phyloP scores from a whole-genome alignment of 2,888 invertebrate genomes.

The Cephus spinipes region DNA sequence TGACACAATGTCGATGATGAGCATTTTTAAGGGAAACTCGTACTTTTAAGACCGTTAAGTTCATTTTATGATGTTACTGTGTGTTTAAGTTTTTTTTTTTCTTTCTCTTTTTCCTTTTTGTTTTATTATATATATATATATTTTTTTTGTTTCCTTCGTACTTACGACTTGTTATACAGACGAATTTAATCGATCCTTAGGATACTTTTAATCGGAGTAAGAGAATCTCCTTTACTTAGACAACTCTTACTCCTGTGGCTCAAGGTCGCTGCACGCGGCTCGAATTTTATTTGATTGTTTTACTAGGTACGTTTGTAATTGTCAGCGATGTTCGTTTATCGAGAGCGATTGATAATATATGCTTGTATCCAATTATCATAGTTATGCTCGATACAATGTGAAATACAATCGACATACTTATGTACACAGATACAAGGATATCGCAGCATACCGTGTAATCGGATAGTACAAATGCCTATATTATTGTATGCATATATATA shows the following conservation, averaged over 20 bases:
- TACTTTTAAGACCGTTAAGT: neutral
- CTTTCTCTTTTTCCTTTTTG: neutral
- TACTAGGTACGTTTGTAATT: neutral
- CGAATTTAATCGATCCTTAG: neutral
- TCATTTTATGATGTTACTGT: neutral
- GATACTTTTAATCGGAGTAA: neutral
- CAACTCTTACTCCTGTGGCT: neutral
- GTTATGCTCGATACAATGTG: neutral
- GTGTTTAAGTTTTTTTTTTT: neutral
- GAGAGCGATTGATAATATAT: neutral
- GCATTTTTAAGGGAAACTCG: neutral
- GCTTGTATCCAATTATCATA: neutral
- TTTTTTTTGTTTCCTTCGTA: neutral
- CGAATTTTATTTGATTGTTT: neutral
- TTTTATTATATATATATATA: neutral
- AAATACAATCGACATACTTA: neutral
- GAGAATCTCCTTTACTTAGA: neutral
- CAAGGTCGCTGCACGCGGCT: neutral
- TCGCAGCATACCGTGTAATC: neutral
- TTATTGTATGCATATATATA: neutral
- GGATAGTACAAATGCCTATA: neutral
- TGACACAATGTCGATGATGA: slow-evolving; percentile 42
- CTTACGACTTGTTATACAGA: neutral
- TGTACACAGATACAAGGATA: neutral
- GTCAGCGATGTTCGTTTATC: neutral